Evolutionary conservation across 2,113 vertebrate genomes (phyloP), one percentile per base, ranked within the genome.

Genomic region (Pedionomus torquatus): DNA sequence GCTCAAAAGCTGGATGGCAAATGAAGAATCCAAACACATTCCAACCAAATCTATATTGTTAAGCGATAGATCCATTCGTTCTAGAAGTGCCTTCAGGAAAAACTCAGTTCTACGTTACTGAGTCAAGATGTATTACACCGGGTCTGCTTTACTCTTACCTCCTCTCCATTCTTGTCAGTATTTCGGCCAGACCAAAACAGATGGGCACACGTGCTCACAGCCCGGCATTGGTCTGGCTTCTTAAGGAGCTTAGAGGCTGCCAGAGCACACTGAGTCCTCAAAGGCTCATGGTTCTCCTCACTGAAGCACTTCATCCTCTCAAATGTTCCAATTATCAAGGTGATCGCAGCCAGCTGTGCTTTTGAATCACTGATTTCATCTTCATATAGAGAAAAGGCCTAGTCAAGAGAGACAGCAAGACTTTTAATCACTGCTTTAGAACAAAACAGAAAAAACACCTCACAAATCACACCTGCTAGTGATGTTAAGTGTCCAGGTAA

Each of bases 311-410:
- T 98, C 98, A 99, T 99, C 44, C 99, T 98, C 97, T 99, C 99
- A 87, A 99, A 99, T 10, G 99, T 99, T 33, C 99, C 99, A 63
- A 99, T 99, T 97, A 99, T 99, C 93, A 99, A 98, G 3, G 99
- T 99, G 96, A 99, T 99, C 83, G 99, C 99, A n/a, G 99, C 99
- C 96, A 99, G 97, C 98, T 99, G 99, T 44, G 99, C 99, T 98
- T 99, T 99, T 33, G 99, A 99, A 97, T 99, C 99, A 76, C 99
- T 99, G 97, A 99, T 99, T 98, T 99, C 99, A 85, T 99, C 99
- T 97, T 99, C 99, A 55, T 99, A 99, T 9, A 99, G 98, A 54
- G 99, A 99, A 94, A 99, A 99, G 14, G 99, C 99, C 99, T 99
- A 94, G 43, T 74, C 16, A 94, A 41, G 69, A 31, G 44, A 81